Percentiles rank a stretch among this genome's conserved stretches.
phyloP scores from a whole-genome alignment of 2,113 vertebrate genomes.

The Lophotis ruficrista region DNA sequence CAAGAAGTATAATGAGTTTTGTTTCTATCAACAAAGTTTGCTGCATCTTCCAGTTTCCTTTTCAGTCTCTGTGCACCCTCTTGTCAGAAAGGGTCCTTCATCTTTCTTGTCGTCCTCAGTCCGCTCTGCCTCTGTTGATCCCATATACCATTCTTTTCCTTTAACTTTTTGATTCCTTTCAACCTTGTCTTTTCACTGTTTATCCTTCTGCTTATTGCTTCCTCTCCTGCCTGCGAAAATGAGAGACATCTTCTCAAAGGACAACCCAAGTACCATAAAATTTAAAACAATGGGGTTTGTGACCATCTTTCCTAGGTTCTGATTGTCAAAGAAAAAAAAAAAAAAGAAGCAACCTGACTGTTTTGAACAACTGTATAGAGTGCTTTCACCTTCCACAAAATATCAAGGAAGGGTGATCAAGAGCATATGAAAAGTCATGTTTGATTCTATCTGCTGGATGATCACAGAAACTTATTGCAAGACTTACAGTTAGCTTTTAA shows the following conservation, averaged over 20 bases:
- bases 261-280: neutral
- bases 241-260: neutral
- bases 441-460: neutral
- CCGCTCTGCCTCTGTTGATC: neutral
- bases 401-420: neutral
- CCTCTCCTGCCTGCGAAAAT: neutral
- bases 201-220: neutral
- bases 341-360: neutral
- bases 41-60: neutral
- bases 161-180: neutral
- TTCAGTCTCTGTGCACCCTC: neutral
- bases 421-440: neutral
- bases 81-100: neutral
- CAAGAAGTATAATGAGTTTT: neutral
- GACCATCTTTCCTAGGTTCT: neutral
- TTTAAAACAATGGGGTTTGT: neutral
- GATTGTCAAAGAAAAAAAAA: neutral
- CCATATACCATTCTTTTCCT: neutral
- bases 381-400: neutral
- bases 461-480: neutral
- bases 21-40: neutral
- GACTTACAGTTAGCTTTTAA: neutral
- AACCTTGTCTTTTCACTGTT: neutral
- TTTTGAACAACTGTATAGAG: neutral
- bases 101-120: neutral